Evolutionary conservation across 2,888 invertebrate genomes (phyloP).

Genomic region (Drosophila formosana): DNA sequence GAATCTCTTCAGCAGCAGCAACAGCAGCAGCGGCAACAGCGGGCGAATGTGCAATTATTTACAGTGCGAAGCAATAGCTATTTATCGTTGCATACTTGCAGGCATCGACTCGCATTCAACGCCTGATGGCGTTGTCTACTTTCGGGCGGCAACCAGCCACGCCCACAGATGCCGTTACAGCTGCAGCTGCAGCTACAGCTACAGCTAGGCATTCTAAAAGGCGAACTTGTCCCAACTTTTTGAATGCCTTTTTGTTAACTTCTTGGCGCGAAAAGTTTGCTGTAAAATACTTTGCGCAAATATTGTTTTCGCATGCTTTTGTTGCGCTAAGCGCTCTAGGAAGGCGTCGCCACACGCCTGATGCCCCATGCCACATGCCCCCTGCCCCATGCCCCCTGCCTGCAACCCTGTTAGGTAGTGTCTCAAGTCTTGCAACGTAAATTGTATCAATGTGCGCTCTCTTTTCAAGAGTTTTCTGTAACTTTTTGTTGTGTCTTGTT

Average conservation of each 20-base stretch:
- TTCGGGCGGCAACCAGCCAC: conserved; percentile 42
- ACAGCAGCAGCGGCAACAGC: neutral
- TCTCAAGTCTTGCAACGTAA: conserved; percentile 64
- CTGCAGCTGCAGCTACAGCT: neutral
- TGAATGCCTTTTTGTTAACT: conserved; percentile 76
- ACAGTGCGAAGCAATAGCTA: conserved; percentile 15
- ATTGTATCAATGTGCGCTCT: conserved; percentile 72
- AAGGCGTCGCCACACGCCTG: conserved; percentile 23
- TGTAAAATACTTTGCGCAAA: conserved; percentile 76
- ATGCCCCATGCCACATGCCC: neutral
- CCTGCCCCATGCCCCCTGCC: neutral
- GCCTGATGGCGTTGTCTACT: conserved; percentile 52
- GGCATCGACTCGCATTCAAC: conserved; percentile 28
- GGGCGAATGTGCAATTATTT: conserved; percentile 19
- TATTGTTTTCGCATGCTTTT: conserved; percentile 78
- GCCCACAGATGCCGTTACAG: conserved; percentile 5
- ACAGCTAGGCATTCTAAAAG: conserved; percentile 21
- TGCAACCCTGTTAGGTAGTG: conserved; percentile 19
- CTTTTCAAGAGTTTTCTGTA: conserved; percentile 68
- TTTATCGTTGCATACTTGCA: conserved; percentile 54
- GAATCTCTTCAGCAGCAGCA: neutral
- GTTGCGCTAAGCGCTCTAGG: conserved; percentile 70
- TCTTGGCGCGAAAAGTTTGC: conserved; percentile 76
- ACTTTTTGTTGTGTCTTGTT: conserved; percentile 40
- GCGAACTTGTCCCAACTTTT: conserved; percentile 73